Evolutionary conservation across 2,888 invertebrate genomes (phyloP).

Genomic region (Periphyllus acericola): DNA sequence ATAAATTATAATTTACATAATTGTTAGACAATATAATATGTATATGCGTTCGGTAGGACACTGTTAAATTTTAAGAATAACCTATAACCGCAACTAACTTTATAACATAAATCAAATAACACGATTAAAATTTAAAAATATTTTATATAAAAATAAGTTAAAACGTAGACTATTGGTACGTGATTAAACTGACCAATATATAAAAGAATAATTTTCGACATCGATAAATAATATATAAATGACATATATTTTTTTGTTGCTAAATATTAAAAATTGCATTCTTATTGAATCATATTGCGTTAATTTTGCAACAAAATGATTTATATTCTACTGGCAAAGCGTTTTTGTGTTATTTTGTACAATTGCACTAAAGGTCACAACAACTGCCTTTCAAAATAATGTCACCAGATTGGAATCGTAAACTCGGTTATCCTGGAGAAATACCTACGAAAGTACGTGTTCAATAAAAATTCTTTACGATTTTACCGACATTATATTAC

Average conservation of each 20-base stretch:
- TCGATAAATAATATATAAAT: background rate
- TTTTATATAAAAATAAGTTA: background rate
- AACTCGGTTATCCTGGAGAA: background rate
- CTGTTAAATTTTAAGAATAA: too few relatives aligned
- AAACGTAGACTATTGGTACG: background rate
- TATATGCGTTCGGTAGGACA: too few relatives aligned
- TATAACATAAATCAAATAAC: background rate
- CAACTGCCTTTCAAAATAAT: background rate
- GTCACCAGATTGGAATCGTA: background rate
- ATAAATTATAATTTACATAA: too few relatives aligned
- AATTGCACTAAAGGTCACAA: background rate
- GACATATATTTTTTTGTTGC: background rate
- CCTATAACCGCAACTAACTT: too few relatives aligned
- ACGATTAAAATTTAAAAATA: background rate
- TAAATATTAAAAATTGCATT: background rate
- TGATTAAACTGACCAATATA: background rate
- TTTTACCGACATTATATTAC: too few relatives aligned
- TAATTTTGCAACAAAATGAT: conserved; percentile 17
- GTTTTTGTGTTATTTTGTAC: background rate
- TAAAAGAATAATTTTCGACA: background rate
- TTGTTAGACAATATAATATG: too few relatives aligned
- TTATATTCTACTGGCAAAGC: background rate
- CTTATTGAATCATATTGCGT: background rate
- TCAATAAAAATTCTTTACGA: too few relatives aligned
- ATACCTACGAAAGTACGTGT: background rate